Evolutionary conservation across 1,140 invertebrate species (phyloP), one percentile per base, ranked within the genome.

Genomic region (Drosophila grimshawi): DNA sequence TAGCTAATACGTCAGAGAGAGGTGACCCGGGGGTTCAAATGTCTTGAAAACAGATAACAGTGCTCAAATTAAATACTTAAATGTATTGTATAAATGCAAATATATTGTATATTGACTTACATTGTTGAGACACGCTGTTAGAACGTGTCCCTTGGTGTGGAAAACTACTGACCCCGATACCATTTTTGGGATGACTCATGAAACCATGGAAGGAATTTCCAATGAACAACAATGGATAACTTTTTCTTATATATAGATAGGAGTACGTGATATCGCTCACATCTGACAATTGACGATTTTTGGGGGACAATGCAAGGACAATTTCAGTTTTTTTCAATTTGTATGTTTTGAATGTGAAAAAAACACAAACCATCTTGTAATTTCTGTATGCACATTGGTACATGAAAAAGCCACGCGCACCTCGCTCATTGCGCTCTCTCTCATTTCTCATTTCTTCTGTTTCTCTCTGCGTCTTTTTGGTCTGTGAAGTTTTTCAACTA

Each of bases 401-500:
- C 4, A 10, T 5, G 4, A 49, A 43, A 39, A 27, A 51, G 48
- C 39, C 35, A 62, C 49, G 65, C 66, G 71, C 71, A 69, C 39
- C 57, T 51, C 30, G 46, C 57, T 51, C 30, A 59, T 67, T 52
- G 65, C 33, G 30, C 2, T 10, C 5, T 10, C 49, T 30, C 37
- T 56, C 52, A 19, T 46, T 27, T 67, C 4, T 37, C n/a, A 19
- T 19, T 19, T 74, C 10, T 29, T 39, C 30, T 48, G 11, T 80
- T 37, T 43, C 48, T 66, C 53, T 68, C 19, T 19, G 19, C 19
- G 19, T 73, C 48, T 73, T 59, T 48, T 71, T 62, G 61, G 73
- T 43, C 74, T 66, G 49, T 85, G 66, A 33, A 76, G 72, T 66
- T 78, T 75, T 65, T 57, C 77, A 67, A 79, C 73, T 68, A 76